A percentile compares a stretch with the other conserved stretches of the same genome.
Evolutionary conservation across 1,140 invertebrate genomes (phyloP).

Genomic region (Phymorhynchus buccinoides): DNA sequence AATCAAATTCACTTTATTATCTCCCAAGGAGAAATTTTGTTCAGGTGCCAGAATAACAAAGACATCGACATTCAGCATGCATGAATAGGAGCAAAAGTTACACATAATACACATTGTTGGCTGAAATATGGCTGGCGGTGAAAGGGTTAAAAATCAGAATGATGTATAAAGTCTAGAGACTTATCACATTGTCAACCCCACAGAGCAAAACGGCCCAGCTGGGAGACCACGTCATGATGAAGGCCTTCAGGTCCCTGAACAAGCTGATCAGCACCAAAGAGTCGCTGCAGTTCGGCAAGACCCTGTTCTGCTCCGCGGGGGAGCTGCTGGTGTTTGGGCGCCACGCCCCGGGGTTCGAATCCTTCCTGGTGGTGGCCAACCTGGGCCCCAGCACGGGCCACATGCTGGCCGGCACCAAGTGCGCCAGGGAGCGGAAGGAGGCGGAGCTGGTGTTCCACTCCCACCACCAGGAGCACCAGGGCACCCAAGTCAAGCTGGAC

Average conservation of each 20-base stretch:
- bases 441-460: constrained; percentile 60
- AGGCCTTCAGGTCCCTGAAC: constrained; percentile 64
- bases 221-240: constrained; percentile 46
- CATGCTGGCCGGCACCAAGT: constrained; percentile 37
- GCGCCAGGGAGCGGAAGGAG: constrained; percentile 38
- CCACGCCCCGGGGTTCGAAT: constrained; percentile 66
- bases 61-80: no score
- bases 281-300: constrained; percentile 70
- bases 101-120: no score
- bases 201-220: constrained; percentile 65
- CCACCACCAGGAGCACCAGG: neutral
- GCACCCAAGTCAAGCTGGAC: neutral
- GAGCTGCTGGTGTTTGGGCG: constrained; percentile 64
- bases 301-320: constrained; percentile 54
- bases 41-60: no score
- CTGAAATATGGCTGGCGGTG: no score
- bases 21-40: no score
- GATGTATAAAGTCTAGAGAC: no score
- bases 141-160: no score
- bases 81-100: no score
- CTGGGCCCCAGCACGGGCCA: constrained; percentile 46
- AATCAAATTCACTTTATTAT: no score
- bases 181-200: constrained; percentile 17
- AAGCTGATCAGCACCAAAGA: constrained; percentile 62
- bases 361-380: constrained; percentile 67